phyloP scores from a whole-genome alignment of 1,140 invertebrate species.

The Drosophila rhopaloa region DNA sequence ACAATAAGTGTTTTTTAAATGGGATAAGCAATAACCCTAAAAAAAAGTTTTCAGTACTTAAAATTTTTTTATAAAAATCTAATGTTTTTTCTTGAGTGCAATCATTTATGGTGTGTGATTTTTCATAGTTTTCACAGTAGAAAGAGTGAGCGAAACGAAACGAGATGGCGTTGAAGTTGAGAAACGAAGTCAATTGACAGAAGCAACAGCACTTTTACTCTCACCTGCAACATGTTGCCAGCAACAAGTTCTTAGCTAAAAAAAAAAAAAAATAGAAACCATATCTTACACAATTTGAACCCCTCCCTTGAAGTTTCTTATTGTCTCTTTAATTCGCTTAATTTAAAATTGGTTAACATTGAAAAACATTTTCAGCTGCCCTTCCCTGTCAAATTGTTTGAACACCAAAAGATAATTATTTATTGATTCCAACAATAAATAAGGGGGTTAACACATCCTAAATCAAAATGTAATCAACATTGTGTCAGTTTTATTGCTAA shows the following conservation, averaged over 20 bases:
- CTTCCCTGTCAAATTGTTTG: too few species aligned
- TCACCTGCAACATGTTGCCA: constrained; percentile 3
- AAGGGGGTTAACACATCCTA: neutral
- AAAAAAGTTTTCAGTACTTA: too few species aligned
- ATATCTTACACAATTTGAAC: neutral
- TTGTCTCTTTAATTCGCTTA: too few species aligned
- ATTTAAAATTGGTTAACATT: too few species aligned
- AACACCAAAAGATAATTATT: neutral
- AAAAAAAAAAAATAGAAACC: neutral
- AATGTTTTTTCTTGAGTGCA: neutral
- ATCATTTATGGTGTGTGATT: neutral
- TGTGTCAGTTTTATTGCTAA: constrained; percentile 20
- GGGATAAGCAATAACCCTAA: too few species aligned
- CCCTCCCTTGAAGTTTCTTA: too few species aligned
- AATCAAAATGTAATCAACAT: constrained; percentile 28
- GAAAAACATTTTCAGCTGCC: too few species aligned
- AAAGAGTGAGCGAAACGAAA: neutral
- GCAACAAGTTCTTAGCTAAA: constrained; percentile 1
- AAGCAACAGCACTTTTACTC: constrained; percentile 28
- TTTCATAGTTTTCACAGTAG: constrained; percentile 10
- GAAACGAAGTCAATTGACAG: constrained; percentile 19
- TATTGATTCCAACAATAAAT: neutral
- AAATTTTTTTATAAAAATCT: too few species aligned
- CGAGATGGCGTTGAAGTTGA: too few species aligned
- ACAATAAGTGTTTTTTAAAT: too few species aligned